Percentiles rank a stretch among this genome's conserved stretches.
phyloP scores from a whole-genome alignment of 2,113 vertebrate genomes.

The Panthera leo region DNA sequence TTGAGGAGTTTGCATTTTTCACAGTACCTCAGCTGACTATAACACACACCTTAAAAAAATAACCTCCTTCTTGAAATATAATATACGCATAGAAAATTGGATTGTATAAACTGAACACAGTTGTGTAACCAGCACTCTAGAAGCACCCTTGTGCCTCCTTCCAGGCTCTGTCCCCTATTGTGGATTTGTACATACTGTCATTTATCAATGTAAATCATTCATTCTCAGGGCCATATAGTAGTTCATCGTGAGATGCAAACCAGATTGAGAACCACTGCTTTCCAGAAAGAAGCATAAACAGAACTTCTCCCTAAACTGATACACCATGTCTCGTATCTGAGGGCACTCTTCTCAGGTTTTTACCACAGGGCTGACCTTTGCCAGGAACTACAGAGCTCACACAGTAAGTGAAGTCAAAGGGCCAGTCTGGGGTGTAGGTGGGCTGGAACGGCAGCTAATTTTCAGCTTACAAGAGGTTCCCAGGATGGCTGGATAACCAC shows the following conservation, averaged over 20 bases:
- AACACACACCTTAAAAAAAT: not conserved
- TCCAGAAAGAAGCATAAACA: not conserved
- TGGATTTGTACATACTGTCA: not conserved
- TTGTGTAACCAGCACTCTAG: not conserved
- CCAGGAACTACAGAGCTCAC: not conserved
- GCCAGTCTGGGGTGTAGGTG: no score
- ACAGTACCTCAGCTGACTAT: not conserved
- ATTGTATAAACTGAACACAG: not conserved
- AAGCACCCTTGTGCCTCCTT: not conserved
- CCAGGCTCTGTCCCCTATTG: not conserved
- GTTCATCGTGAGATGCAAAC: not conserved
- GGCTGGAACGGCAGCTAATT: not conserved
- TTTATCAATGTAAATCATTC: not conserved
- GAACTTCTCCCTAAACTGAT: not conserved
- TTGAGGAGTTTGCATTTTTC: not conserved
- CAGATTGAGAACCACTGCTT: not conserved
- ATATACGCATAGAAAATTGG: not conserved
- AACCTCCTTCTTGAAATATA: not conserved
- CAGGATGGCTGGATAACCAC: not conserved
- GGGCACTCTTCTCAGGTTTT: not conserved
- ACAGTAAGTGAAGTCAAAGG: not conserved
- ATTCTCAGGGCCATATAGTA: not conserved
- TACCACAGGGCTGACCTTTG: not conserved
- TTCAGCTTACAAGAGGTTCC: not conserved
- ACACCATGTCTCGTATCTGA: not conserved